Evolutionary conservation across 1,140 invertebrate genomes (phyloP), one percentile per base, ranked within the genome.

Genomic region (Myzus persicae): DNA sequence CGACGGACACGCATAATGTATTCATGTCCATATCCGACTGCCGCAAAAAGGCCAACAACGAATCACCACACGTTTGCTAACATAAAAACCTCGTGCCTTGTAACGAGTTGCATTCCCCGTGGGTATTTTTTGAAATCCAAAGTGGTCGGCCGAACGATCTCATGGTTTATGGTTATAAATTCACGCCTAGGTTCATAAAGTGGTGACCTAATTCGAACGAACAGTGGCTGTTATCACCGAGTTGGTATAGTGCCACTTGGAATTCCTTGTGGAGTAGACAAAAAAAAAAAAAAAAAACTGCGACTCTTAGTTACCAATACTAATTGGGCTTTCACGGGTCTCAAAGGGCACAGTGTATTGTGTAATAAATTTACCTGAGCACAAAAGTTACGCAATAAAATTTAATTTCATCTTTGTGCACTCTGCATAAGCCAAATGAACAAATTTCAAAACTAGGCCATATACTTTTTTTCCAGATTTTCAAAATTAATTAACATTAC

Each of bases 261-360:
- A 51, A 89, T 89, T 89, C 87, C 87, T 51, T 1, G 87, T 2
- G 46, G 87, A 89, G 87, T 51, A 51, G 46, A 89, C 87, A 31
- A 89, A 51, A 51, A 51, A 89, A 51, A 51, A 46, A 87, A 20
- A 88, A 14, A 42, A 44, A 87, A 44, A 85, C 38, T 14, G 38
- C 40, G 44, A 87, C 44, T 44, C 44, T 88, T 88, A 89, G 87
- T 89, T 51, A 89, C 87, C 87, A 48, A 89, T 89, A 89, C 87
- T 89, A 89, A 89, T 89, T 89, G 87, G 87, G n/a, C 46, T 51
- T 89, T 89, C n/a, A 51, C 87, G 20, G 87, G 46, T 89, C 87
- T 89, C 87, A 38, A 51, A 51, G 46, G 87, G n/a, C 36, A 38
- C 9, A 20, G n/a, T 38, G 46, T 89, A 38, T 89, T 89, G 22